Evolutionary conservation across 2,797 vertebrate genomes (phyloP), one percentile per base, ranked within the genome.

Genomic region (Tinamus major): DNA sequence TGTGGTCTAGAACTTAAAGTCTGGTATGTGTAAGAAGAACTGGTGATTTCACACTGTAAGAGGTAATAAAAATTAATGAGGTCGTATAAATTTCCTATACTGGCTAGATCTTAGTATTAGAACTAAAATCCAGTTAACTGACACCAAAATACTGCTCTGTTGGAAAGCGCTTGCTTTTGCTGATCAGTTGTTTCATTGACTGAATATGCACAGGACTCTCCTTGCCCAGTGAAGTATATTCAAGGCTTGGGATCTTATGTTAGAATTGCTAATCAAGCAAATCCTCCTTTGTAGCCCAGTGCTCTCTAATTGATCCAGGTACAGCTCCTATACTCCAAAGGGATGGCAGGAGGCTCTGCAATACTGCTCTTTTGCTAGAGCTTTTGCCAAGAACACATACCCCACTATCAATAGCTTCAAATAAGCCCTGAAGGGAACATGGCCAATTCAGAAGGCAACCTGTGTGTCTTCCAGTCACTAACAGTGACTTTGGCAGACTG

Each of bases 1-100:
- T 21, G 78, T 24, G 58, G 10, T 37, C 14, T 81, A 55, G 64
- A 87, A 72, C 7, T 63, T 67, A 16, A 2, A 1, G 16, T 41
- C 19, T 23, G 21, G 53, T 37, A 55, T 31, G 29, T 39, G 11
- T 35, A 90, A 84, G 51, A 61, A 91, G 41, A 39, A 55, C 2
- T 61, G 46, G 13, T 29, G 2, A 41, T 89, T 89, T 84, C 26
- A 67, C 13, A 6, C 20, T 88, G 18, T 7, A 76, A 58, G 26
- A 15, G 21, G 10, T 65, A 33, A 48, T 63, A 2, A 19, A 1
- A 0, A 11, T 84, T 79, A 85, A 76, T 53, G 26, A 15, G 27
- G 10, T 62, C 31, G 44, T 67, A 2, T 23, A 1, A 0, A 77
- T 23, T 81, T 53, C 39, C 13, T 27, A 37, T 1, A 2, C 12